A percentile compares a stretch with the other conserved stretches of the same genome.
phyloP scores from a whole-genome alignment of 1,140 invertebrate genomes.

The Laupala kohalensis region DNA sequence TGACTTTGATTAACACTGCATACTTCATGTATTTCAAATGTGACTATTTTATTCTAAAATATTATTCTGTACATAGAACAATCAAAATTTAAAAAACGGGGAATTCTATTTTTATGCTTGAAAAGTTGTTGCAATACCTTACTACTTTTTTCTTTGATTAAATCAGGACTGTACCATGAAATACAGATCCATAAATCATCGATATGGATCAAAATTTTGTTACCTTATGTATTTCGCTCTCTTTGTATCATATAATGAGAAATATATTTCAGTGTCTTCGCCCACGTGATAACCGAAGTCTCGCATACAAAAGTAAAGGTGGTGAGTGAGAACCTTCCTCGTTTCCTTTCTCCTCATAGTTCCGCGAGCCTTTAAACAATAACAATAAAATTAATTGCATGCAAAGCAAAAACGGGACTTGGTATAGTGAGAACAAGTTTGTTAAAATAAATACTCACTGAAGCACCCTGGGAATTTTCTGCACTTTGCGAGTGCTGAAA shows the following conservation, averaged over 20 bases:
- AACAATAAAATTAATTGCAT: background rate
- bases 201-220: too few relatives aligned
- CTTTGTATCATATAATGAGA: conserved; percentile 71
- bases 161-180: background rate
- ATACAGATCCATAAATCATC: background rate
- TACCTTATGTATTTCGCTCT: conserved; percentile 41
- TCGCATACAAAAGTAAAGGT: conserved; percentile 75
- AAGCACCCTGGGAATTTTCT: conserved; percentile 60
- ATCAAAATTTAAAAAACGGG: too few relatives aligned
- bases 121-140: background rate
- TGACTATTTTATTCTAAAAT: too few relatives aligned
- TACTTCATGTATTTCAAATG: too few relatives aligned
- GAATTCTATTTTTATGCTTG: background rate
- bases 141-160: background rate
- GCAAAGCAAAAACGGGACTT: background rate
- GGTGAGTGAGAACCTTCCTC: conserved; percentile 59
- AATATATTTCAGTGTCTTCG: conserved; percentile 77
- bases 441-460: conserved; percentile 35
- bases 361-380: conserved; percentile 38
- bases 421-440: background rate
- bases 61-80: too few relatives aligned
- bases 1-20: too few relatives aligned
- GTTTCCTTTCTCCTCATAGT: conserved; percentile 52
- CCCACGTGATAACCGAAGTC: conserved; percentile 72
- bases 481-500: conserved; percentile 61